A percentile compares a stretch with the other conserved stretches of the same genome.
Evolutionary conservation across 2,888 invertebrate species (phyloP).

Genomic region (Drosophila koepferae): DNA sequence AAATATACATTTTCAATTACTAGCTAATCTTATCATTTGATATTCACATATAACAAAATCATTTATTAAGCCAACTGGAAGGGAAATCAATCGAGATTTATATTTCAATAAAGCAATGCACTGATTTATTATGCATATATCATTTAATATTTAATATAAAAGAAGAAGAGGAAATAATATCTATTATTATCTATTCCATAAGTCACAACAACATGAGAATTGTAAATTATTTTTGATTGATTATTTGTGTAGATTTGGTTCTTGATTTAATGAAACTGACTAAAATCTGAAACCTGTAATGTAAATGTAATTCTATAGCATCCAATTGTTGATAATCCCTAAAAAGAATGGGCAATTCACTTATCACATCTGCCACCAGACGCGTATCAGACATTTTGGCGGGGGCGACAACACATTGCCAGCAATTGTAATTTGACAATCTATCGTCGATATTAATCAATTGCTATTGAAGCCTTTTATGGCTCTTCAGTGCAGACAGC

Average conservation of each 20-base stretch:
- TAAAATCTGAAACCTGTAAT: neutral
- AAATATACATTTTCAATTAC: neutral
- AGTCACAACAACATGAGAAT: neutral
- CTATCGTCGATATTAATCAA: constrained; percentile 29
- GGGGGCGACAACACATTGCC: constrained; percentile 13
- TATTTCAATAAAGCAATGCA: constrained; percentile 11
- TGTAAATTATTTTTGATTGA: constrained; percentile 9
- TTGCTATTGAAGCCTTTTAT: constrained; percentile 17
- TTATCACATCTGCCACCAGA: constrained; percentile 20
- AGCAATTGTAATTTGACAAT: constrained; percentile 17
- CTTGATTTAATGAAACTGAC: neutral
- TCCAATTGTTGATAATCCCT: neutral
- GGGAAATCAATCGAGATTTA: constrained; percentile 10
- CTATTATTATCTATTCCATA: no score
- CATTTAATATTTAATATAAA: constrained; percentile 11
- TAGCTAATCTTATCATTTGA: constrained; percentile 37
- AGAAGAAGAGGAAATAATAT: neutral
- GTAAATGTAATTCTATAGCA: neutral
- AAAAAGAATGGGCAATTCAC: no score
- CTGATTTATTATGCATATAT: constrained; percentile 34
- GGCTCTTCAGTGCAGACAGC: constrained; percentile 13
- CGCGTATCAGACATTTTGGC: constrained; percentile 23
- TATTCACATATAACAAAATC: constrained; percentile 1
- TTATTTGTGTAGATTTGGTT: neutral
- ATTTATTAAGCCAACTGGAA: constrained; percentile 1